These are phyloP conservation scores for Heliothis virescens DNA, from an alignment of 1,140 invertebrate genomes.

Conservation along the genomic window DNA sequence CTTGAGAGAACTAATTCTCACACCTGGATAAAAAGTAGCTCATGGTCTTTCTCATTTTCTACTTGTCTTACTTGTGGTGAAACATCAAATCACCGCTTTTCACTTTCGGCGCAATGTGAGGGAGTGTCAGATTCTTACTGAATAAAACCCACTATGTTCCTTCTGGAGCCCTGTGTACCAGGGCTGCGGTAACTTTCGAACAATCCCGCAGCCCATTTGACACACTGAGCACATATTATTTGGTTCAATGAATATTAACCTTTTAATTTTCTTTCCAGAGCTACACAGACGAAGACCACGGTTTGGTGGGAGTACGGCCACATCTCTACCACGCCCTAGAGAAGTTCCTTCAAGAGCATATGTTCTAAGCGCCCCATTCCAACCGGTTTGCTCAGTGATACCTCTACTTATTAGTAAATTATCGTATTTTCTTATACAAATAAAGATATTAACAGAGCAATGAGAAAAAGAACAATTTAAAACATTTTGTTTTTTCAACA, in stretches of 20 bases:
- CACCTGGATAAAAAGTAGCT: no score
- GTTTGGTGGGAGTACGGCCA: slow-evolving; percentile 90
- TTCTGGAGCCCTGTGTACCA: no score
- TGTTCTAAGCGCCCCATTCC: slow-evolving; percentile 64
- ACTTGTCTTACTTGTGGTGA: no score
- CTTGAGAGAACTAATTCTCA: no score
- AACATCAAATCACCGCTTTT: no score
- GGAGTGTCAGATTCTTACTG: no score
- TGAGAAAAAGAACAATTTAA: neutral
- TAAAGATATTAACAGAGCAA: slow-evolving; percentile 2
- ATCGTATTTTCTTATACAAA: slow-evolving; percentile 15
- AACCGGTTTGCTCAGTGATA: slow-evolving; percentile 36
- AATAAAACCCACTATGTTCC: no score
- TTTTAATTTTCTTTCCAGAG: slow-evolving; percentile 88
- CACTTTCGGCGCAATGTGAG: no score
- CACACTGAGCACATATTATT: no score
- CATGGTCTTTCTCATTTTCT: no score
- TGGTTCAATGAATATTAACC: neutral
- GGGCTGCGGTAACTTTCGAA: no score
- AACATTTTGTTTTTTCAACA: neutral
- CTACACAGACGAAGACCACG: slow-evolving; percentile 97
- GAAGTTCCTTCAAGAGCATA: slow-evolving; percentile 90
- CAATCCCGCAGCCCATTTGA: no score
- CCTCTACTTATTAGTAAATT: slow-evolving; percentile 11
- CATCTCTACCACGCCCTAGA: slow-evolving; percentile 97